Evolutionary conservation across 2,797 vertebrate species (phyloP).

Genomic region (Pagetopsis macropterus): DNA sequence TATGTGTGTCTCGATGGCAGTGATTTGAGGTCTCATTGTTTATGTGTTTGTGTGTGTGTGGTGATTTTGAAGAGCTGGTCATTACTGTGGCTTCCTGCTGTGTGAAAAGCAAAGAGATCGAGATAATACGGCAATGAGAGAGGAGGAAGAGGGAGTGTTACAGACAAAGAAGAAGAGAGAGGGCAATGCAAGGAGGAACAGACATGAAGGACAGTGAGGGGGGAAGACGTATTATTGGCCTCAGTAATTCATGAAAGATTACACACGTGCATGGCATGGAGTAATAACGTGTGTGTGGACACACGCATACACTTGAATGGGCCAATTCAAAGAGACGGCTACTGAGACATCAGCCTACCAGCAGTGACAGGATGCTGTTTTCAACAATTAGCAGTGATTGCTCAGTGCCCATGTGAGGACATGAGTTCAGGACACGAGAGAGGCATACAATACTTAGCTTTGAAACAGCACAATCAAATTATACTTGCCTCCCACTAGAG

Average conservation of each 20-base stretch:
- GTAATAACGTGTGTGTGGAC: neutral
- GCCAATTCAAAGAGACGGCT: conserved; percentile 55
- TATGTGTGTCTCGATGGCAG: neutral
- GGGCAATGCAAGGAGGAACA: conserved; percentile 6
- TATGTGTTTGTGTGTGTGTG: neutral
- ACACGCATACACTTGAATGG: conserved; percentile 27
- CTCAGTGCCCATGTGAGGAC: conserved; percentile 38
- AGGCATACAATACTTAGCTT: conserved; percentile 14
- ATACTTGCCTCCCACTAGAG: neutral
- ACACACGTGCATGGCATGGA: neutral
- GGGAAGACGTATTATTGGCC: conserved; percentile 16
- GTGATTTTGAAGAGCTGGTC: conserved; percentile 37
- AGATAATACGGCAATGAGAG: conserved; percentile 1
- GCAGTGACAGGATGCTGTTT: conserved; percentile 38
- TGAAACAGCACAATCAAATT: conserved; percentile 42
- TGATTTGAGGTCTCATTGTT: neutral
- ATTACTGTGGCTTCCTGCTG: conserved; percentile 42
- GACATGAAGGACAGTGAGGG: conserved; percentile 18
- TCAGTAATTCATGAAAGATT: conserved; percentile 28
- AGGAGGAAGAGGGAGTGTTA: conserved; percentile 14
- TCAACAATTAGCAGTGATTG: conserved; percentile 51
- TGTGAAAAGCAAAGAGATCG: neutral
- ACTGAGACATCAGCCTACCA: conserved; percentile 45
- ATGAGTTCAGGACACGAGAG: conserved; percentile 37
- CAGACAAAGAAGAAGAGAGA: conserved; percentile 10